Percentiles rank a stretch among this genome's conserved stretches.
These are phyloP conservation scores for Plutella xylostella DNA, from an alignment of 2,888 invertebrate species.

Conservation along the genomic window DNA sequence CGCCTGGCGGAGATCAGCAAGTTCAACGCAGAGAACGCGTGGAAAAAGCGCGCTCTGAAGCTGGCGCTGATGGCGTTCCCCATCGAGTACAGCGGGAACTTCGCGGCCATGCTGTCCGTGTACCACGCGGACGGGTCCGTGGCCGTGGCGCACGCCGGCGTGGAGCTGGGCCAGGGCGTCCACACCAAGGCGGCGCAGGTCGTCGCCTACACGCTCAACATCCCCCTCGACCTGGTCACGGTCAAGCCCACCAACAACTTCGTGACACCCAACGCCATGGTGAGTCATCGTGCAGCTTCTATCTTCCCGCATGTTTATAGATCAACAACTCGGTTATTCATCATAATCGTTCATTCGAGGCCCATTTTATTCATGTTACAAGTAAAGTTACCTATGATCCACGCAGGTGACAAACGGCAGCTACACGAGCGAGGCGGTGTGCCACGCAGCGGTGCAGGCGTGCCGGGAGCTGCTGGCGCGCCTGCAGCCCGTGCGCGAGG, in stretches of 20 bases:
- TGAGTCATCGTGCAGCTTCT: too few relatives aligned
- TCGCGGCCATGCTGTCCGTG: constrained; percentile 71
- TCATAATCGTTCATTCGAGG: too few relatives aligned
- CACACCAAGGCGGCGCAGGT: constrained; percentile 78
- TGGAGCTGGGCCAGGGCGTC: constrained; percentile 78
- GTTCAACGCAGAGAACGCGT: constrained; percentile 76
- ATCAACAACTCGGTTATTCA: too few relatives aligned
- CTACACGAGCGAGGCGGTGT: constrained; percentile 77
- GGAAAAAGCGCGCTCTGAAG: constrained; percentile 78
- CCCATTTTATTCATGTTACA: too few relatives aligned
- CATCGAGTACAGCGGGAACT: constrained; percentile 62
- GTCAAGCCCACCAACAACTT: constrained; percentile 76
- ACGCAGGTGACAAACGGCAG: constrained; percentile 82
- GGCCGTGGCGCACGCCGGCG: constrained; percentile 74
- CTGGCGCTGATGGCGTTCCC: constrained; percentile 75
- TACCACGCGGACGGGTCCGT: constrained; percentile 77
- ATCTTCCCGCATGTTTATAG: too few relatives aligned
- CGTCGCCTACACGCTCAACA: constrained; percentile 74
- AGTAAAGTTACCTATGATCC: too few relatives aligned
- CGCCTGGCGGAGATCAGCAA: constrained; percentile 58
- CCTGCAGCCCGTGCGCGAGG: constrained; percentile 45
- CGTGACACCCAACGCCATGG: constrained; percentile 74
- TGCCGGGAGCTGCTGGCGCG: constrained; percentile 58
- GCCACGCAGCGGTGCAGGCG: constrained; percentile 66
- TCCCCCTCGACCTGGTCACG: constrained; percentile 67